Percentiles rank a stretch among this genome's conserved stretches.
phyloP scores from a whole-genome alignment of 2,113 vertebrate species.

The Gyps fulvus region DNA sequence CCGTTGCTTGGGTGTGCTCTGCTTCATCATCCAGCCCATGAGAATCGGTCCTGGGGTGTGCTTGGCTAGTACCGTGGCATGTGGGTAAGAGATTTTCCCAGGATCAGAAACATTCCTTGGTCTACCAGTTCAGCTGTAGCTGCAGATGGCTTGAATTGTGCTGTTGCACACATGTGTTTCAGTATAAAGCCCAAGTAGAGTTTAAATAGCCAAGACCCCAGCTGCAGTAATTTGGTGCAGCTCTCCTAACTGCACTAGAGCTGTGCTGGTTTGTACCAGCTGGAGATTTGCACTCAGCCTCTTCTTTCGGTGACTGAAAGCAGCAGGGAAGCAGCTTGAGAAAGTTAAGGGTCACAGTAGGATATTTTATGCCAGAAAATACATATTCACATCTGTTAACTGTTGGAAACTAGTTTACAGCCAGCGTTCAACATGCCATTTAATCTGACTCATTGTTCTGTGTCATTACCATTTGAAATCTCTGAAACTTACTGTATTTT shows the following conservation, averaged over 20 bases:
- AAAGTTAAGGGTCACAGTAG: conserved; percentile 1
- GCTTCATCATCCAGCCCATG: neutral
- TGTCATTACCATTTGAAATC: neutral
- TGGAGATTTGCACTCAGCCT: neutral
- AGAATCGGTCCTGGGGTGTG: neutral
- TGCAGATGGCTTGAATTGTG: neutral
- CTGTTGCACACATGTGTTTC: neutral
- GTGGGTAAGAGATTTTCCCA: neutral
- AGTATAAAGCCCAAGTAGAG: neutral
- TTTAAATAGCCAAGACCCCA: neutral
- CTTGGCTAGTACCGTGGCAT: neutral
- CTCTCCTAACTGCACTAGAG: neutral
- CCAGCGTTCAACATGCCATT: neutral
- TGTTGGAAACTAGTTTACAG: conserved; percentile 29
- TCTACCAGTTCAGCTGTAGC: neutral
- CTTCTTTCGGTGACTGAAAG: neutral
- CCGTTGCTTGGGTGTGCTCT: neutral
- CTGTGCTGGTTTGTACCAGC: neutral
- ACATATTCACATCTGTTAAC: conserved; percentile 21
- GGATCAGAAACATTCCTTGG: neutral
- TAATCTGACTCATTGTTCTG: conserved; percentile 24
- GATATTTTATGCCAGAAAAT: conserved; percentile 12
- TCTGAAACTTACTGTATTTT: neutral
- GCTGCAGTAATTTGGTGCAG: neutral
- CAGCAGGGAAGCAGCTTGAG: neutral